Percentiles rank a stretch among this genome's conserved stretches.
Evolutionary conservation across 2,888 invertebrate species (phyloP).

Genomic region (Drosophila affinis): DNA sequence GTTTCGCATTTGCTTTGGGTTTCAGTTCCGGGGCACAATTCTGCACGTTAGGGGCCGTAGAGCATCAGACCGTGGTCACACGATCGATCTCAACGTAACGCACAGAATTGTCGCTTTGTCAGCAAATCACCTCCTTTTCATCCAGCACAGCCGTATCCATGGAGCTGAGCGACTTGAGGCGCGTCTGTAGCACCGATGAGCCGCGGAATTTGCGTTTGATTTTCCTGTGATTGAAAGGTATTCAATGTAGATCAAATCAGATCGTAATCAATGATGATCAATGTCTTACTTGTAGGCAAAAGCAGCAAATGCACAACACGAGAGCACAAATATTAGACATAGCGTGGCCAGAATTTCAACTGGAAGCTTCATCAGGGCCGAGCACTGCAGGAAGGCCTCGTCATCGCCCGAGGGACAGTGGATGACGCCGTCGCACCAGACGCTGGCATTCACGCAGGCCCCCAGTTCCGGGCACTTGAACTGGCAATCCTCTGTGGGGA

Average conservation of each 20-base stretch:
- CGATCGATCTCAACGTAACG: slow-evolving; percentile 95
- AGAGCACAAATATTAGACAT: slow-evolving; percentile 84
- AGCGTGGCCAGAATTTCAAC: slow-evolving; percentile 88
- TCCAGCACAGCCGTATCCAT: slow-evolving; percentile 92
- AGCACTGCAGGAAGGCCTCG: slow-evolving; percentile 91
- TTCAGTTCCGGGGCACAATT: slow-evolving; percentile 83
- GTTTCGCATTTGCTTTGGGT: slow-evolving; percentile 45
- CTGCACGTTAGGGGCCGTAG: slow-evolving; percentile 76
- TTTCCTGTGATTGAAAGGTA: slow-evolving; percentile 76
- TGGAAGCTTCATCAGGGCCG: slow-evolving; percentile 90
- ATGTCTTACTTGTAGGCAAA: slow-evolving; percentile 85
- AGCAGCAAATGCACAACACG: slow-evolving; percentile 84
- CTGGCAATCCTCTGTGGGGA: slow-evolving; percentile 87
- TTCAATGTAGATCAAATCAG: neutral
- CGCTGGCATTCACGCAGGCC: slow-evolving; percentile 90
- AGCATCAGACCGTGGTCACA: slow-evolving; percentile 93
- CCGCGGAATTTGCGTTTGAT: slow-evolving; percentile 88
- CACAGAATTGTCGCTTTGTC: slow-evolving; percentile 98
- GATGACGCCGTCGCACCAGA: slow-evolving; percentile 91
- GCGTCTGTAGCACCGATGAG: slow-evolving; percentile 90
- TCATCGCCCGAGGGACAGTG: slow-evolving; percentile 93
- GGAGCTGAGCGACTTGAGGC: slow-evolving; percentile 90
- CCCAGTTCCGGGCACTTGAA: slow-evolving; percentile 91
- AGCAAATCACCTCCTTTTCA: slow-evolving; percentile 96
- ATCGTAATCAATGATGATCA: neutral